These are phyloP conservation scores for Alethe diademata DNA, from an alignment of 2,113 vertebrate genomes.

Conservation along the genomic window DNA sequence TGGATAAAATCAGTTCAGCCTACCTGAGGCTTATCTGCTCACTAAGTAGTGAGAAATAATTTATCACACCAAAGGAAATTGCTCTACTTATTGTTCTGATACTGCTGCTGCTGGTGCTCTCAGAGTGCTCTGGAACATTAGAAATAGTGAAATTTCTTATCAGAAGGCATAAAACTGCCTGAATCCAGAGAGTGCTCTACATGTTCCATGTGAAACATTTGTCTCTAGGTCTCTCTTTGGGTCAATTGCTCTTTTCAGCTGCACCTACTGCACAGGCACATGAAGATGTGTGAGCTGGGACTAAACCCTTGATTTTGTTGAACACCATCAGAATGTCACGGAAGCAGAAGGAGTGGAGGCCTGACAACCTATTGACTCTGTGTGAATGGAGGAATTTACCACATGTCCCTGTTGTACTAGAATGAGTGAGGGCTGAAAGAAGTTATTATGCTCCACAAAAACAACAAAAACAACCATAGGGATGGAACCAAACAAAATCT, in stretches of 20 bases:
- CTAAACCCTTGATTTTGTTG: neutral
- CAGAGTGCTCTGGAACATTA: neutral
- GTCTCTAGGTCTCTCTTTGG: neutral
- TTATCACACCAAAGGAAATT: neutral
- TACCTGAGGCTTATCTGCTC: neutral
- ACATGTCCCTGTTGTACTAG: neutral
- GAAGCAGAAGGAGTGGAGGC: neutral
- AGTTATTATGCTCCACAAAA: neutral
- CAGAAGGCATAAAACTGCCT: neutral
- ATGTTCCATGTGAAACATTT: neutral
- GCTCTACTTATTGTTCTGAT: neutral
- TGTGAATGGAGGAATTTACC: neutral
- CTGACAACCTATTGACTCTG: neutral
- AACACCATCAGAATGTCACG: neutral
- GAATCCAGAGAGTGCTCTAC: neutral
- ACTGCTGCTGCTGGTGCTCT: neutral
- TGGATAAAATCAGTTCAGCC: neutral
- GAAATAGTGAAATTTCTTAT: neutral
- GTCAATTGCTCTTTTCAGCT: neutral
- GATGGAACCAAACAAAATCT: neutral
- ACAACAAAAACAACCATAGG: neutral
- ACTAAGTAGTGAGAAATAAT: constrained; percentile 5
- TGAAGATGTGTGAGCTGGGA: neutral
- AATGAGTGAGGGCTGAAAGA: neutral
- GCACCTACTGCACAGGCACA: neutral